Evolutionary conservation across 2,888 invertebrate genomes (phyloP), one percentile per base, ranked within the genome.

Genomic region (Aspidiotus rigidus): DNA sequence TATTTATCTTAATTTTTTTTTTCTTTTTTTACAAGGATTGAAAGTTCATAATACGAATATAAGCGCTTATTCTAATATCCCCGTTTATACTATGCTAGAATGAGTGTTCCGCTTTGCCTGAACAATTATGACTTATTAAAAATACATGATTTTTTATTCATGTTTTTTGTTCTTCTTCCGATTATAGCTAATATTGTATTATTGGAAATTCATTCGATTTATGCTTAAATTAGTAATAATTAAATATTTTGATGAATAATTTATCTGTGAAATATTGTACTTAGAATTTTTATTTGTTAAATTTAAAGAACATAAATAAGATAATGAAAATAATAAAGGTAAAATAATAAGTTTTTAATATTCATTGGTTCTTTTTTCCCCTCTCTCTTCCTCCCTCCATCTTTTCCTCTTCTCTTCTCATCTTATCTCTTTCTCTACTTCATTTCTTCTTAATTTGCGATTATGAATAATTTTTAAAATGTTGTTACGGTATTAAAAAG

Each of bases 221-320:
- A 28, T 28, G 28, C 28, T 28, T 28, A 28, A 55, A 9, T 55
- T 55, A 16, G n/a, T 55, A 55, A 55, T 55, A 9, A 55, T 55
- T 55, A 55, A 16, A 53, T n/a, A 55, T 55, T 13, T 53, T 53
- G 3, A 53, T 53, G 5, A 53, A 13, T 16, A n/a, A n/a, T n/a
- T n/a, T n/a, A 16, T 55, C 11, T n/a, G 13, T 53, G 11, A 53
- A 11, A 13, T 53, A 55, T n/a, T 55, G 28, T 55, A 16, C 9
- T 55, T 55, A 16, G 13, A 55, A 16, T 55, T 55, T 55, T 55
- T 55, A 53, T 55, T 28, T 5, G 9, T 55, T 55, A 55, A n/a
- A 55, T 28, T 28, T 28, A 5, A 28, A 28, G 28, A 28, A 28
- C 28, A 28, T 28, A 28, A 28, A 28, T 28, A 28, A 28, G 28